Base-by-base conservation (phyloP, 2,797 vertebrate genomes). In the Sebastes elongatus region DNA sequence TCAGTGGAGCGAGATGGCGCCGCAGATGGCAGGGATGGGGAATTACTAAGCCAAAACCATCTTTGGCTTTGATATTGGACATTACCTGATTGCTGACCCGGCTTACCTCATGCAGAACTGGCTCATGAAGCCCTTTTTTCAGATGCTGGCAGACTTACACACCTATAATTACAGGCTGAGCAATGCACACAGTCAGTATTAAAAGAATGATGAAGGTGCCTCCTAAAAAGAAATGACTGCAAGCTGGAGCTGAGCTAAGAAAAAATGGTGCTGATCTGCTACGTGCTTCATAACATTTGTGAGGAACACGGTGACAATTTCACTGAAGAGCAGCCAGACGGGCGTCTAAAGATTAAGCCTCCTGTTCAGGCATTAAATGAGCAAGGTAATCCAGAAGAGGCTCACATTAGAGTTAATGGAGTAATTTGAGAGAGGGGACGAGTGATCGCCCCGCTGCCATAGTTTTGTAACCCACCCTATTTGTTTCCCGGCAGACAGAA, bases 261-360 rank as follows among this genome's bases (percentile, higher is more conserved):
- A 66, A 84, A 57, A 27, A 87, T 86, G 69, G 63, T 20, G 0
- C 13, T 83, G 80, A 76, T 83, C 33, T 87, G 81, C 53, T 84
- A 82, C 61, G 78, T 85, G 7, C 80, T 88, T 25, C 61, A 78
- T 4, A 81, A 86, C 49, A 86, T 84, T 38, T 91, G 71, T 79
- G 77, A 86, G 35, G 79, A 82, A 28, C 55, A 74, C 22, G 73
- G 72, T 5, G 64, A 85, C 8, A 35, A 46, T 16, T 85, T 85
- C 10, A 53, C 3, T 8, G 65, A 75, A 2, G 74, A 81, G 46
- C 30, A 10, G 22, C 22, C 59, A n/a, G 68, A 32, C 28, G 65
- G 30, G 10, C 73, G 46, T 74, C 16, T 59, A 8, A 62, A 81
- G 60, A 25, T 70, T 25, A 73, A 82, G 68, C 68, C 71, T 32